Conservation (phyloP, 1,140 invertebrate genomes). For the Theocolax elegans region DNA sequence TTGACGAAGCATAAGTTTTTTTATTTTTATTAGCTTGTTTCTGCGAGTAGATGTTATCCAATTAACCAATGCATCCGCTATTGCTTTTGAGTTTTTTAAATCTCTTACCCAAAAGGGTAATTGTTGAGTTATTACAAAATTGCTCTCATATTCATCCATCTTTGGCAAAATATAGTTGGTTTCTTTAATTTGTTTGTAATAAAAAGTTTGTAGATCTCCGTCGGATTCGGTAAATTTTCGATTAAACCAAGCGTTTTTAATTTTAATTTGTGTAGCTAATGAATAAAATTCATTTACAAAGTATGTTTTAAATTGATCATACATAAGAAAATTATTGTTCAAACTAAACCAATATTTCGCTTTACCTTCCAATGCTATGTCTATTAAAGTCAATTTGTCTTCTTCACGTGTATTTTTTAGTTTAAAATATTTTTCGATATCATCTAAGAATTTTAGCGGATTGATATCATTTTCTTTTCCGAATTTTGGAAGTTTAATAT, state of each 20-base stretch:
- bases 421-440: too few relatives aligned
- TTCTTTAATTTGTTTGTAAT: too few relatives aligned
- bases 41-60: slow-evolving; percentile 32
- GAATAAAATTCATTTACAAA: slow-evolving; percentile 45
- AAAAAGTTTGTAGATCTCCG: slow-evolving; percentile 40
- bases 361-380: slow-evolving; percentile 3
- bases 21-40: slow-evolving; percentile 21
- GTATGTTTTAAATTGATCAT: slow-evolving; percentile 10
- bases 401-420: slow-evolving; percentile 16
- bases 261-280: slow-evolving; percentile 37
- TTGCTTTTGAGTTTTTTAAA: slow-evolving; percentile 17
- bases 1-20: neutral
- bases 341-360: slow-evolving; percentile 28
- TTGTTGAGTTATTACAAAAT: slow-evolving; percentile 42
- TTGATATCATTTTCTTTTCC: too few relatives aligned
- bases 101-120: slow-evolving; percentile 33
- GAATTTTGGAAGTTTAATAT: too few relatives aligned
- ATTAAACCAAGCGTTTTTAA: slow-evolving; percentile 37
- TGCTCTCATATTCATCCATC: slow-evolving; percentile 40
- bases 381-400: slow-evolving; percentile 4
- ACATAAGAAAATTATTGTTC: neutral
- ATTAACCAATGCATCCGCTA: slow-evolving; percentile 30
- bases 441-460: too few relatives aligned
- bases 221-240: slow-evolving; percentile 13
- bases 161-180: slow-evolving; percentile 38